These are phyloP conservation scores for Acrossocheilus fasciatus DNA, from an alignment of 2,797 vertebrate species.

Conservation along the genomic window DNA sequence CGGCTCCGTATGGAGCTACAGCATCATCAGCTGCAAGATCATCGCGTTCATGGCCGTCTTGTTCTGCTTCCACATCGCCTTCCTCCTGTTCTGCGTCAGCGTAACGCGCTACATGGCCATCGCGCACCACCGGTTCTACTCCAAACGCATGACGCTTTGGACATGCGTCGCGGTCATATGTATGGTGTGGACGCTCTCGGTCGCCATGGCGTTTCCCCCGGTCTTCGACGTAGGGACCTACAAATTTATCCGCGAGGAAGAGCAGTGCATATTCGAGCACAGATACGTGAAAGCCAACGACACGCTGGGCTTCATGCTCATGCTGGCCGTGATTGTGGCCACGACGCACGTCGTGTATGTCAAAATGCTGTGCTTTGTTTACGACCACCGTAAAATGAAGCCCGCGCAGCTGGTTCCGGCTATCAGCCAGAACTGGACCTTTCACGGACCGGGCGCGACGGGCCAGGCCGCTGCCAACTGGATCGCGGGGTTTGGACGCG, in stretches of 20 bases:
- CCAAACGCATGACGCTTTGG: conserved; percentile 93
- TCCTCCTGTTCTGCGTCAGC: conserved; percentile 94
- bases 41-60: conserved; percentile 92
- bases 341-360: conserved; percentile 93
- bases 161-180: conserved; percentile 92
- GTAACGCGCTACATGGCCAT: conserved; percentile 97
- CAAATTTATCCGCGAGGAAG: conserved; percentile 90
- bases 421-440: conserved; percentile 98
- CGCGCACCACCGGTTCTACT: conserved; percentile 95
- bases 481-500: conserved; percentile 95
- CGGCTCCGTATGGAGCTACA: conserved; percentile 86
- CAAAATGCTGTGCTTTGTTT: conserved; percentile 95
- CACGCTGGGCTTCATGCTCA: conserved; percentile 94
- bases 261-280: conserved; percentile 95
- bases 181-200: conserved; percentile 94
- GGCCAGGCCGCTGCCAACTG: conserved; percentile 97
- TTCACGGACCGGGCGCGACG: conserved; percentile 94
- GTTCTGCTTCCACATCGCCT: conserved; percentile 95
- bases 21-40: conserved; percentile 89
- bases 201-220: conserved; percentile 94
- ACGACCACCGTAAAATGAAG: conserved; percentile 97
- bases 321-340: conserved; percentile 90
- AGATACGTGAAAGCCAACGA: conserved; percentile 93
- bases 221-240: conserved; percentile 94
- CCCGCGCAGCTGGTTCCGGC: conserved; percentile 94